Conservation (phyloP, 2,797 vertebrate species). For the Tadarida brasiliensis region DNA sequence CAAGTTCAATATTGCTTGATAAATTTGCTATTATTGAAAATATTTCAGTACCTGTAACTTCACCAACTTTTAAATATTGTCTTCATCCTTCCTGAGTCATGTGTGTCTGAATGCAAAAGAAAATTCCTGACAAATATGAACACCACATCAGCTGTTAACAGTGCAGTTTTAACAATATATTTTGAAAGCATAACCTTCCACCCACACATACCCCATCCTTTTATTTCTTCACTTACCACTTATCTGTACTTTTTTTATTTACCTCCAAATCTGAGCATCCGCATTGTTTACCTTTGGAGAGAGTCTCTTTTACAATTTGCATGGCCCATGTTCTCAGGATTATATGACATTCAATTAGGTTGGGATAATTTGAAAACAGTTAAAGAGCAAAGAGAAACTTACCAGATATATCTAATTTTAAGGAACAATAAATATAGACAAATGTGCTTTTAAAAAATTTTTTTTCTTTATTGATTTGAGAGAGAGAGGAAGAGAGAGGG, state of each 20-base stretch:
- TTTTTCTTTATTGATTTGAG: too few relatives aligned
- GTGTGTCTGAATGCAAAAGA: background rate
- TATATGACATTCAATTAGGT: slow-evolving; percentile 12
- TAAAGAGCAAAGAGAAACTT: slow-evolving; percentile 13
- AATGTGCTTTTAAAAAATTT: too few relatives aligned
- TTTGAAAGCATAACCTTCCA: background rate
- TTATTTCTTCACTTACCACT: background rate
- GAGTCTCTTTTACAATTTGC: background rate
- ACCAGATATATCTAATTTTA: background rate
- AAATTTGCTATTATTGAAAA: slow-evolving; percentile 9
- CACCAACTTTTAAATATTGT: background rate
- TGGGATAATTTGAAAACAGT: background rate
- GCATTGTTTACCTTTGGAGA: background rate
- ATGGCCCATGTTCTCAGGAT: background rate
- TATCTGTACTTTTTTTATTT: slow-evolving; percentile 6
- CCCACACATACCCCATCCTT: background rate
- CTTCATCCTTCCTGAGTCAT: slow-evolving; percentile 21
- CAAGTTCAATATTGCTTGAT: background rate
- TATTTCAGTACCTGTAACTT: background rate
- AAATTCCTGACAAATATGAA: background rate
- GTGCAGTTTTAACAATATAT: background rate
- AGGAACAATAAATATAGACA: background rate
- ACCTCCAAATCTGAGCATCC: background rate
- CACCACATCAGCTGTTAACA: background rate
- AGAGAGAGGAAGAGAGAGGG: too few relatives aligned